phyloP scores from a whole-genome alignment of 2,888 invertebrate genomes.

The Agrotis exclamationis region DNA sequence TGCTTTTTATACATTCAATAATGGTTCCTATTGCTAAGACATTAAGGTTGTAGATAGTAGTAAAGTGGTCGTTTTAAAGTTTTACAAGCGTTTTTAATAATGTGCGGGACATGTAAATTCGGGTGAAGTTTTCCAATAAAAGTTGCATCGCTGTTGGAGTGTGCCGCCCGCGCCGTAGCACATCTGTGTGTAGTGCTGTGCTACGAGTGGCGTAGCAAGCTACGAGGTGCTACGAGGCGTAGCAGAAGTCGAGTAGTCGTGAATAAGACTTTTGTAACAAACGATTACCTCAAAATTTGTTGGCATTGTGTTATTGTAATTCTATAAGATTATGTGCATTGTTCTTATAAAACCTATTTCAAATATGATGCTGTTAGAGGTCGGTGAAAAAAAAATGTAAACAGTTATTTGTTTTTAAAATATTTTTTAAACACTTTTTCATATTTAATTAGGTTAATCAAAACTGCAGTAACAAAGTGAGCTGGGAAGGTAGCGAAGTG shows the following conservation, averaged over 20 bases:
- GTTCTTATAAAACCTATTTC: no score
- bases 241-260: constrained; percentile 2
- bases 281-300: not conserved
- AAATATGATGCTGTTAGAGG: no score
- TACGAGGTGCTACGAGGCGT: constrained; percentile 19
- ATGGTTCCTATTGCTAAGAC: constrained; percentile 49
- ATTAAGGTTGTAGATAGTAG: constrained; percentile 59
- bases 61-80: constrained; percentile 57
- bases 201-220: constrained; percentile 51
- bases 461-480: constrained; percentile 23
- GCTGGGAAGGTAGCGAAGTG: constrained; percentile 23
- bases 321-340: not conserved
- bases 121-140: constrained; percentile 89
- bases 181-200: constrained; percentile 49
- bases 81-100: constrained; percentile 87
- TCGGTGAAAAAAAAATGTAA: not conserved
- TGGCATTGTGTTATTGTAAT: not conserved
- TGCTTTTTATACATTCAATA: constrained; percentile 53
- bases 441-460: constrained; percentile 9
- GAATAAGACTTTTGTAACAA: not conserved
- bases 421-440: not conserved
- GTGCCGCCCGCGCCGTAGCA: constrained; percentile 67
- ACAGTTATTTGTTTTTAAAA: not conserved
- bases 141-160: constrained; percentile 81
- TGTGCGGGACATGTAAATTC: constrained; percentile 87